Evolutionary conservation across 2,888 invertebrate genomes (phyloP).

Genomic region (Mythimna impura): DNA sequence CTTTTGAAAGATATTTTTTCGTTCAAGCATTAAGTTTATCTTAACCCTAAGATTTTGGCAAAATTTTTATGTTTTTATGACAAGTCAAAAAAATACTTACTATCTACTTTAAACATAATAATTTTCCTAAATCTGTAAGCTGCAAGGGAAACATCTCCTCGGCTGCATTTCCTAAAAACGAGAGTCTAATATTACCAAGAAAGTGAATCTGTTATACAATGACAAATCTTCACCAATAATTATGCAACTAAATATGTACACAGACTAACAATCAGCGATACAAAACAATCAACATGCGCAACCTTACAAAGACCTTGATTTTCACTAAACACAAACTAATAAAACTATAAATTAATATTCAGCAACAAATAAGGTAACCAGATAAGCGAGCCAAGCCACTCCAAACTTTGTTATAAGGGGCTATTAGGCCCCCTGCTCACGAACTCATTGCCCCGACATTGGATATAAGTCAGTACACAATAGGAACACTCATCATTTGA

Average conservation of each 20-base stretch:
- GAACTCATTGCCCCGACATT: constrained; percentile 77
- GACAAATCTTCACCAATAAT: neutral
- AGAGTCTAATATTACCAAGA: neutral
- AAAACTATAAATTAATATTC: constrained; percentile 73
- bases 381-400: constrained; percentile 66
- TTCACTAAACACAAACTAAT: constrained; percentile 61
- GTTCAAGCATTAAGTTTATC: too few relatives aligned
- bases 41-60: too few relatives aligned
- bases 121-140: too few relatives aligned
- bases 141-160: too few relatives aligned
- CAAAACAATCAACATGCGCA: constrained; percentile 31
- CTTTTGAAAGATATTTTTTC: too few relatives aligned
- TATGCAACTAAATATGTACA: neutral
- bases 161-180: neutral
- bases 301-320: constrained; percentile 64
- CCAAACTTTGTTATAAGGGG: constrained; percentile 78
- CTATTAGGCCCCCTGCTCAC: constrained; percentile 79
- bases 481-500: constrained; percentile 81
- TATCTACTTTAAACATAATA: too few relatives aligned
- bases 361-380: constrained; percentile 74
- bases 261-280: constrained; percentile 5
- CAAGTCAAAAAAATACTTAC: too few relatives aligned
- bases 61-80: too few relatives aligned
- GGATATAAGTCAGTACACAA: constrained; percentile 83
- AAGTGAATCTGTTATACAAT: neutral